Base-by-base conservation (phyloP, 1,140 invertebrate species). In the Drosophila jambulina region DNA sequence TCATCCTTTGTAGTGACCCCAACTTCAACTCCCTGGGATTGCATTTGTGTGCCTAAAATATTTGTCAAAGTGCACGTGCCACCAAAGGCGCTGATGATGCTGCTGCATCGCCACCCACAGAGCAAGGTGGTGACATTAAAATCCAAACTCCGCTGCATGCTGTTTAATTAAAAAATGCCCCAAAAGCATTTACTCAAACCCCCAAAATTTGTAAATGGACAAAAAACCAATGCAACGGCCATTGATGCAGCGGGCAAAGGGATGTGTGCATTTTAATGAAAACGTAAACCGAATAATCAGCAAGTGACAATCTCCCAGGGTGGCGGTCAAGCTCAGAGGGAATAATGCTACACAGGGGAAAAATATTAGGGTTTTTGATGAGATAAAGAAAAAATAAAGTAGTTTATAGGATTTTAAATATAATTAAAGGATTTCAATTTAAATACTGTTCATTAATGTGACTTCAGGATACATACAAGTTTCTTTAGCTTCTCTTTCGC, bases 141-240 rank as follows among this genome's bases (percentile, higher is more conserved):
- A 85, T 86, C 74, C 72, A 46, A 49, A 32, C 56, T 64, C 17
- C 32, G 81, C 54, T 81, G 82, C 82, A 84, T 75, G 85, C 74
- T 75, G 67, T 85, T 90, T 90, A 90, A 90, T 90, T 90, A 88
- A 90, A 87, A 90, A 90, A 90, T 90, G 86, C 86, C 86, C 86
- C 86, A 90, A 91, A 90, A 90, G 82, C 86, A 90, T 90, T 90
- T 90, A 90, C 85, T 45, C 82, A 67, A 67, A 75, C 71, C 71
- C 71, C 38, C 17, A 32, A 19, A 23, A 27, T 34, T 32, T 56
- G 43, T 38, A 49, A 72, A 70, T 54, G 75, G 75, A 25, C 57
- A 61, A 36, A 59, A 67, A 63, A 40, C 25, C 42, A 67, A 71
- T 64, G 64, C 68, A 80, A 68, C 45, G n/a, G 17, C 25, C 43